Evolutionary conservation across 1,140 invertebrate species (phyloP).

Genomic region (Oppia nitens): DNA sequence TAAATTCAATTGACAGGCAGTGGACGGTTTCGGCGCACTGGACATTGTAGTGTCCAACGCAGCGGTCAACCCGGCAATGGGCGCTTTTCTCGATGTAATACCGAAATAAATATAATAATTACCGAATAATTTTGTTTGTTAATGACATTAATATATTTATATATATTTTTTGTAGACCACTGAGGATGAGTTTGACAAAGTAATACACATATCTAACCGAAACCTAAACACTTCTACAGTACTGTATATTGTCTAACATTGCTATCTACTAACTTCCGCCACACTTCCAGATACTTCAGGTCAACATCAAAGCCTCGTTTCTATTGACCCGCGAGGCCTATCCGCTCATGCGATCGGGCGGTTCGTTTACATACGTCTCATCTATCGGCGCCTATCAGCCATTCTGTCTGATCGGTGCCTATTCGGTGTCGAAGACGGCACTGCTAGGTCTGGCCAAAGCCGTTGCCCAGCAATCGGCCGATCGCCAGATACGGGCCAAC

Average conservation of each 20-base stretch:
- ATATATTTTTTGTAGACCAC: conserved; percentile 46
- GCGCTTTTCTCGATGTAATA: conserved; percentile 54
- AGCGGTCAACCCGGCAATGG: conserved; percentile 67
- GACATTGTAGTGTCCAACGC: conserved; percentile 93
- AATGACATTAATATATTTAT: not conserved
- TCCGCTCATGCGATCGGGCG: conserved; percentile 57
- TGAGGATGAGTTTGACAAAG: conserved; percentile 53
- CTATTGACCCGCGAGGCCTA: conserved; percentile 69
- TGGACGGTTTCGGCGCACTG: conserved; percentile 62
- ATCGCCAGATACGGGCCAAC: conserved; percentile 62
- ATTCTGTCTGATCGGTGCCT: conserved; percentile 66
- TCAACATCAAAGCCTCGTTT: conserved; percentile 81
- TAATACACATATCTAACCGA: conserved; percentile 16
- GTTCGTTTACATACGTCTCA: conserved; percentile 68
- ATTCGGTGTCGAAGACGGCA: conserved; percentile 87
- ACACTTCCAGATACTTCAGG: conserved; percentile 86
- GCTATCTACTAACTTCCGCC: too few species aligned
- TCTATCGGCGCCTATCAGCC: conserved; percentile 76
- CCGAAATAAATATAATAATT: too few species aligned
- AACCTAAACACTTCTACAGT: not conserved
- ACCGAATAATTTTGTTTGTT: too few species aligned
- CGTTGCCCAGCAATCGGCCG: conserved; percentile 34
- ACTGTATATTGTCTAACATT: conserved; percentile 15
- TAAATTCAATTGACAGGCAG: too few species aligned
- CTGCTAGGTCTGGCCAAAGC: conserved; percentile 72